Evolutionary conservation across 2,888 invertebrate species (phyloP).

Genomic region (Morinoia aosen): DNA sequence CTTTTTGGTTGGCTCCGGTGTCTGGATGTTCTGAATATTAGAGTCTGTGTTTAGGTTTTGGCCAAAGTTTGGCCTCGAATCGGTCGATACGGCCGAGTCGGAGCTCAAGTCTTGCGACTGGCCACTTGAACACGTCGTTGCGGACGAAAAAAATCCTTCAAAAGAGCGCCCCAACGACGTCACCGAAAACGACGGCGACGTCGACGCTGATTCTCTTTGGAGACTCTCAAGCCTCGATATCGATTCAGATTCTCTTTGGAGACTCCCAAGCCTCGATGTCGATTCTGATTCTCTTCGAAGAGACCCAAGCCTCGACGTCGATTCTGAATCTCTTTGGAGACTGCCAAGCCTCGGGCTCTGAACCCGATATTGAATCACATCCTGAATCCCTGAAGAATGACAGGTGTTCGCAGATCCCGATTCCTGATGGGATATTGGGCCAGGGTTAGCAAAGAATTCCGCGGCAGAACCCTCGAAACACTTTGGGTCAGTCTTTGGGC

Average conservation of each 20-base stretch:
- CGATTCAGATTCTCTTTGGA: background rate
- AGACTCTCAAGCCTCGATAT: background rate
- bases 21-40: background rate
- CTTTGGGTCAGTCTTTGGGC: background rate
- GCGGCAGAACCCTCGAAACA: background rate
- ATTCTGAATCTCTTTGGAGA: background rate
- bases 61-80: background rate
- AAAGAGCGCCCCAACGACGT: background rate
- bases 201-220: background rate
- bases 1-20: background rate
- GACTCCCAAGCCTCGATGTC: background rate
- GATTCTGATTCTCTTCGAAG: background rate
- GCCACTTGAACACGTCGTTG: conserved; percentile 30
- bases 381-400: background rate
- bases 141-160: background rate
- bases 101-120: background rate
- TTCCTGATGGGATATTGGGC: background rate
- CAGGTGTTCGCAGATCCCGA: background rate
- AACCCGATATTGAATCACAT: background rate
- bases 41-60: background rate
- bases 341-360: background rate
- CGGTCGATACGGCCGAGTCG: background rate
- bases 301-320: background rate
- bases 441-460: background rate
- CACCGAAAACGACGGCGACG: conserved; percentile 5